These are phyloP conservation scores for Heterohyrax brucei DNA, from an alignment of 2,797 vertebrate genomes.

Conservation along the genomic window DNA sequence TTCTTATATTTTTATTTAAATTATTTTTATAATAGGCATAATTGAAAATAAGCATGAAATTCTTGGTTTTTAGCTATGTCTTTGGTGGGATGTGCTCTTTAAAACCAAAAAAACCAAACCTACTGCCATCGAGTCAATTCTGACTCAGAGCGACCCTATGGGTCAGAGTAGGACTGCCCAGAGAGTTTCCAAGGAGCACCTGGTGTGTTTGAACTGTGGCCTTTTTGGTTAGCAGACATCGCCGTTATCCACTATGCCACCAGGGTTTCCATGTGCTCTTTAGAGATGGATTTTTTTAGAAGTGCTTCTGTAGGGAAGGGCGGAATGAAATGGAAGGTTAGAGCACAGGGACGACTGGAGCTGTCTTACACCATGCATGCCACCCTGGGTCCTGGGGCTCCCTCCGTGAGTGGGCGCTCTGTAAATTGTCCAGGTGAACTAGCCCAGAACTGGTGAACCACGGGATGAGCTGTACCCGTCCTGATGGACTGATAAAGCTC, in stretches of 20 bases:
- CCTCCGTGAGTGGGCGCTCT: background rate
- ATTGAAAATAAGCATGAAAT: constrained; percentile 66
- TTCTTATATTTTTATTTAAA: constrained; percentile 43
- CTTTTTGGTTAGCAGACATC: too few species aligned
- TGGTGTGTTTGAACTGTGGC: too few species aligned
- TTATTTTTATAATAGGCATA: constrained; percentile 49
- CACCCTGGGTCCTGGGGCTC: background rate
- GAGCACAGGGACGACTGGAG: constrained; percentile 7
- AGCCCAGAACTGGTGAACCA: background rate
- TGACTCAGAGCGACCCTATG: too few species aligned
- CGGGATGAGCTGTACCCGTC: background rate
- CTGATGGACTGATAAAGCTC: background rate
- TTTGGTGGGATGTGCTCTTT: constrained; percentile 45
- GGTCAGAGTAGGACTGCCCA: too few species aligned
- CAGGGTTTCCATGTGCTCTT: background rate
- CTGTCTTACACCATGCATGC: background rate
- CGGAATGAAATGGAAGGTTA: constrained; percentile 31
- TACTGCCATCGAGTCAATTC: too few species aligned
- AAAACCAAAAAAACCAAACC: background rate
- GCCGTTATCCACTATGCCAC: too few species aligned
- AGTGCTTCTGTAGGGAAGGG: background rate
- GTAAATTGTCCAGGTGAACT: background rate
- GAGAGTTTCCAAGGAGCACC: too few species aligned
- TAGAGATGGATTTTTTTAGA: constrained; percentile 43
- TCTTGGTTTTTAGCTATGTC: background rate